Percentiles rank a stretch among this genome's conserved stretches.
Evolutionary conservation across 2,113 vertebrate genomes (phyloP).

Genomic region (Mugil cephalus): DNA sequence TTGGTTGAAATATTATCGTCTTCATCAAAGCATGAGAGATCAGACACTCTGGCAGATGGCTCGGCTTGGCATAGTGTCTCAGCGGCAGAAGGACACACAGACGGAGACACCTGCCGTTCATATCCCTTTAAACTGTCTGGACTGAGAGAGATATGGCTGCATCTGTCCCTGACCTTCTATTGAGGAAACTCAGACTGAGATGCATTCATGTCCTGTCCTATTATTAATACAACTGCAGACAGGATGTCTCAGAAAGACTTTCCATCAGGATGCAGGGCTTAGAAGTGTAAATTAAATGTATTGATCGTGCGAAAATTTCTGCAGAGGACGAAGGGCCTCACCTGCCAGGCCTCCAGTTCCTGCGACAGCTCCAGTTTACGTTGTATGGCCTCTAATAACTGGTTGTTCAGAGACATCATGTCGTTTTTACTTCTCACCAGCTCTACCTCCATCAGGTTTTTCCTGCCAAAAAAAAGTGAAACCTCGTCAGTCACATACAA

Average conservation of each 20-base stretch:
- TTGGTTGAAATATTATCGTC: constrained; percentile 20
- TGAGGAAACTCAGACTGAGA: constrained; percentile 1
- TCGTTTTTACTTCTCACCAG: constrained; percentile 84
- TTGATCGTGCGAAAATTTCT: background rate
- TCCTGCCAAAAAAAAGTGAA: constrained; percentile 74
- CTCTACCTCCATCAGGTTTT: constrained; percentile 87
- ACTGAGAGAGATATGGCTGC: constrained; percentile 9
- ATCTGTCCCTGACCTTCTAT: constrained; percentile 14
- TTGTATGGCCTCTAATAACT: constrained; percentile 88
- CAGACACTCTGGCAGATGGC: constrained; percentile 46
- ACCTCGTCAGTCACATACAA: constrained; percentile 14
- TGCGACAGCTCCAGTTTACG: constrained; percentile 89
- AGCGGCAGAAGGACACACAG: constrained; percentile 36
- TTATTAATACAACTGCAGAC: background rate
- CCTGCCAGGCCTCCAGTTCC: constrained; percentile 92
- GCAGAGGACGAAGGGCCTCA: constrained; percentile 44
- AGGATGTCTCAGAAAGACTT: background rate
- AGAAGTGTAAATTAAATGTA: background rate
- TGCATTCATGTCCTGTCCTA: background rate
- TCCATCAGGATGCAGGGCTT: background rate
- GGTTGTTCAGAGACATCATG: constrained; percentile 86
- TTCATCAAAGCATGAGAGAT: background rate
- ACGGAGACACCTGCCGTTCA: constrained; percentile 43
- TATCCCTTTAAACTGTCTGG: constrained; percentile 28
- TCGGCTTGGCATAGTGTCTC: constrained; percentile 35